These are phyloP conservation scores for Bombus pascuorum DNA, from an alignment of 1,140 invertebrate genomes.

Conservation along the genomic window DNA sequence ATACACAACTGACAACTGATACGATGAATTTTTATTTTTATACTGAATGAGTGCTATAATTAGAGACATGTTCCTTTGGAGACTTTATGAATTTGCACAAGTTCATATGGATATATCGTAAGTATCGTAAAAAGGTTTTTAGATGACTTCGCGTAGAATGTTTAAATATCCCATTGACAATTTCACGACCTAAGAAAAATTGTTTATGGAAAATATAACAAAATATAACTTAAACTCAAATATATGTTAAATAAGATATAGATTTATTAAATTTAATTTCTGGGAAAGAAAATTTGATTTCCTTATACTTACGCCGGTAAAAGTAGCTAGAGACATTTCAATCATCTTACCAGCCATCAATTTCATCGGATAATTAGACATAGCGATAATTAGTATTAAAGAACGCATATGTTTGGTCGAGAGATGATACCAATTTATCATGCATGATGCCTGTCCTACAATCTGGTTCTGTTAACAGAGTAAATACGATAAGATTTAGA, in stretches of 20 bases:
- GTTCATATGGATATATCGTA: not conserved
- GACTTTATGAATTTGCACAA: not conserved
- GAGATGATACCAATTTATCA: constrained; percentile 58
- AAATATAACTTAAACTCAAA: not conserved
- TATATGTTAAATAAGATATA: not conserved
- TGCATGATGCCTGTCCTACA: constrained; percentile 47
- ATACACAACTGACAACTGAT: not conserved
- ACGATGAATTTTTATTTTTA: not conserved
- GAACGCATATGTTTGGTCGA: constrained; percentile 41
- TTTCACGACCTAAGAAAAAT: constrained; percentile 40
- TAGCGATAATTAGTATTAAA: constrained; percentile 65
- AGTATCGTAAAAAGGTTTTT: not conserved
- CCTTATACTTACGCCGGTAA: constrained; percentile 61
- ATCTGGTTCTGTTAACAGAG: constrained; percentile 46
- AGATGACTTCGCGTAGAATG: constrained; percentile 41
- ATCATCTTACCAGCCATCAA: constrained; percentile 64
- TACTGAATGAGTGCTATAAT: not conserved
- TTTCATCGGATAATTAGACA: constrained; percentile 61
- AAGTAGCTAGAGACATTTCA: constrained; percentile 62
- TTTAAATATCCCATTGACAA: constrained; percentile 60
- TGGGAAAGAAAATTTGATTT: too few species aligned
- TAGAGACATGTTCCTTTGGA: too few species aligned
- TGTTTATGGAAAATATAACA: constrained; percentile 27
- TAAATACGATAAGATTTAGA: not conserved
- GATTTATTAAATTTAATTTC: not conserved